phyloP scores from a whole-genome alignment of 2,113 vertebrate species.

The Motacilla alba region DNA sequence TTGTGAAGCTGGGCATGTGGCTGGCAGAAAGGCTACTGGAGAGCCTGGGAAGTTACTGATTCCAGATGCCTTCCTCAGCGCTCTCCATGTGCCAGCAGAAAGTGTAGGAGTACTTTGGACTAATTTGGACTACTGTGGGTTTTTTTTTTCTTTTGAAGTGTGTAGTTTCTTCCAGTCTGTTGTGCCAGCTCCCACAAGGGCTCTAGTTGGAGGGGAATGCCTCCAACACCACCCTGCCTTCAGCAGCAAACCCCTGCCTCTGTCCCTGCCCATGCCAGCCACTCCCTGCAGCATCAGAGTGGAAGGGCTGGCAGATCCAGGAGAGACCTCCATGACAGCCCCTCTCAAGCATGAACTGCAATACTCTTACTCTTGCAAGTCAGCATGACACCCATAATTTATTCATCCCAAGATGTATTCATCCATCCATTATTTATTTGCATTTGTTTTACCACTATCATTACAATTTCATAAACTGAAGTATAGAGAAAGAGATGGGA shows the following conservation, averaged over 20 bases:
- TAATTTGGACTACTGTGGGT: accelerated
- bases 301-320: not conserved
- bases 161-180: not conserved
- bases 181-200: not conserved
- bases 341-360: not conserved
- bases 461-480: slow-evolving; percentile 51
- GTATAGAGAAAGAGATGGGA: not conserved
- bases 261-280: not conserved
- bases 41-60: not conserved
- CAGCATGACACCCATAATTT: slow-evolving; percentile 11
- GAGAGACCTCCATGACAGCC: not conserved
- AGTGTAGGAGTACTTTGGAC: not conserved
- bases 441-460: slow-evolving; percentile 18
- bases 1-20: not conserved
- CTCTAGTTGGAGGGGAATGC: not conserved
- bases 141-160: not conserved
- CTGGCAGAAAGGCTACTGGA: not conserved
- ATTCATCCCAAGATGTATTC: slow-evolving; percentile 46
- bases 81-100: not conserved
- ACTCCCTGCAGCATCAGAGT: not conserved
- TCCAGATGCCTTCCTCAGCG: not conserved
- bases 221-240: not conserved
- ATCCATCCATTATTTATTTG: slow-evolving; percentile 55
- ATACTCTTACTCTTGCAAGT: slow-evolving; percentile 27
- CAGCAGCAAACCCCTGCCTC: not conserved